A percentile compares a stretch with the other conserved stretches of the same genome.
phyloP scores from a whole-genome alignment of 2,797 vertebrate species.

The Austrolebias charrua region DNA sequence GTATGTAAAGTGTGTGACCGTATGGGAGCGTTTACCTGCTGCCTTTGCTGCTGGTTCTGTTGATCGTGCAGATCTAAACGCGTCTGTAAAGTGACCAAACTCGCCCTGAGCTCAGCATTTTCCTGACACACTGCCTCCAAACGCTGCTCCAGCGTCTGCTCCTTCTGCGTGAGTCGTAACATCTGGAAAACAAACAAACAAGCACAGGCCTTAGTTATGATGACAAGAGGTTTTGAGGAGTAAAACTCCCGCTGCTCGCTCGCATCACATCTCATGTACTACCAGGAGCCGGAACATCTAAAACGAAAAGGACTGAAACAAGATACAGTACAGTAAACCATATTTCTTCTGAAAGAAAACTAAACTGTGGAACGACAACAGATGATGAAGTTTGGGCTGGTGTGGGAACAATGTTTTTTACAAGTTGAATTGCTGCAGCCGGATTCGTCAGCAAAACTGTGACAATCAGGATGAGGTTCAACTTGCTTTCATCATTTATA shows the following conservation, averaged over 20 bases:
- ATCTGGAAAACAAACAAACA: slow-evolving; percentile 64
- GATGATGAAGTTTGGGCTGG: neutral
- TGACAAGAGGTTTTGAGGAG: neutral
- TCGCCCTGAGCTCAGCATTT: slow-evolving; percentile 73
- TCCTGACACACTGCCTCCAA: slow-evolving; percentile 68
- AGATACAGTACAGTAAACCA: too few species aligned
- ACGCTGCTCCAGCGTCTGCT: slow-evolving; percentile 72
- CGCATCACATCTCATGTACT: neutral
- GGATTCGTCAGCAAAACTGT: neutral
- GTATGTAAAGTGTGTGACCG: neutral
- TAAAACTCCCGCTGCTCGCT: too few species aligned
- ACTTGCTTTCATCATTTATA: neutral
- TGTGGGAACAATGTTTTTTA: neutral
- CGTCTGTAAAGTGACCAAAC: slow-evolving; percentile 65
- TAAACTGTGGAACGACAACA: neutral
- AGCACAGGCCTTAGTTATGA: slow-evolving; percentile 7
- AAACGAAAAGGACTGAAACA: too few species aligned
- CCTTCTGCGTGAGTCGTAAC: slow-evolving; percentile 73
- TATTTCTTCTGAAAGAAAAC: neutral
- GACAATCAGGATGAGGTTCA: neutral
- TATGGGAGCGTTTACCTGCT: slow-evolving; percentile 68
- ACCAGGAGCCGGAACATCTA: neutral
- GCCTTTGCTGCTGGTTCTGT: slow-evolving; percentile 65
- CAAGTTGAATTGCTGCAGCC: neutral
- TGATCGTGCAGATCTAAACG: slow-evolving; percentile 73